These are phyloP conservation scores for Drosophila serrata DNA, from an alignment of 1,140 invertebrate genomes.

Conservation along the genomic window DNA sequence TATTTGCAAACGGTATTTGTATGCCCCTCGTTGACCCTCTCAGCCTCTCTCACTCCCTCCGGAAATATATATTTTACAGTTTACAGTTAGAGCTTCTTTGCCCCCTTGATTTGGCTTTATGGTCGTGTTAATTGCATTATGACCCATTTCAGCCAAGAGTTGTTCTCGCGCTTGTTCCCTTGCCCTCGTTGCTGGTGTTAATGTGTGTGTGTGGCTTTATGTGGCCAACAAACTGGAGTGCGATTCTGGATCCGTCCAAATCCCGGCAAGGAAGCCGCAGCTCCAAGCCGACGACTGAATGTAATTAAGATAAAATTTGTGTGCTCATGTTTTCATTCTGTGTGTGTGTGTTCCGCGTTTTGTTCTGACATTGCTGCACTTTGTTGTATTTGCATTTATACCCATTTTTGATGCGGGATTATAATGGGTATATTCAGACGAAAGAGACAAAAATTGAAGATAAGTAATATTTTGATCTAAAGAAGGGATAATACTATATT, in stretches of 20 bases:
- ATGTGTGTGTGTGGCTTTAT: slow-evolving; percentile 14
- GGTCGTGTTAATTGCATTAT: slow-evolving; percentile 75
- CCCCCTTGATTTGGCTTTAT: slow-evolving; percentile 69
- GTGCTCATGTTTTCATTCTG: slow-evolving; percentile 42
- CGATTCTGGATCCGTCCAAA: slow-evolving; percentile 25
- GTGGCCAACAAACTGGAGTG: slow-evolving; percentile 64
- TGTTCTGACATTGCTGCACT: slow-evolving; percentile 49
- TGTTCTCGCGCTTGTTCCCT: slow-evolving; percentile 21
- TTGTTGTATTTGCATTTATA: slow-evolving; percentile 45
- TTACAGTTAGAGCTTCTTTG: slow-evolving; percentile 66
- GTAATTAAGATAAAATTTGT: slow-evolving; percentile 75
- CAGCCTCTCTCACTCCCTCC: background rate
- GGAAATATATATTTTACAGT: slow-evolving; percentile 47
- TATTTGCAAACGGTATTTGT: slow-evolving; percentile 70
- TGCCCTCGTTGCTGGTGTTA: slow-evolving; percentile 34
- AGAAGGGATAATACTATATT: background rate
- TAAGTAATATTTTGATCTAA: background rate
- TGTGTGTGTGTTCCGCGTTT: slow-evolving; percentile 48
- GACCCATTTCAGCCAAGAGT: slow-evolving; percentile 68
- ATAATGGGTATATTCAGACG: background rate
- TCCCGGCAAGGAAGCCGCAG: slow-evolving; percentile 23
- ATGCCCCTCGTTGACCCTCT: slow-evolving; percentile 18
- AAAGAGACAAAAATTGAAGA: background rate
- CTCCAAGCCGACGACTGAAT: slow-evolving; percentile 46
- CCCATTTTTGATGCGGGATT: background rate